A percentile compares a stretch with the other conserved stretches of the same genome.
Conservation (phyloP, 2,113 vertebrate genomes). For the Phasianus colchicus region DNA sequence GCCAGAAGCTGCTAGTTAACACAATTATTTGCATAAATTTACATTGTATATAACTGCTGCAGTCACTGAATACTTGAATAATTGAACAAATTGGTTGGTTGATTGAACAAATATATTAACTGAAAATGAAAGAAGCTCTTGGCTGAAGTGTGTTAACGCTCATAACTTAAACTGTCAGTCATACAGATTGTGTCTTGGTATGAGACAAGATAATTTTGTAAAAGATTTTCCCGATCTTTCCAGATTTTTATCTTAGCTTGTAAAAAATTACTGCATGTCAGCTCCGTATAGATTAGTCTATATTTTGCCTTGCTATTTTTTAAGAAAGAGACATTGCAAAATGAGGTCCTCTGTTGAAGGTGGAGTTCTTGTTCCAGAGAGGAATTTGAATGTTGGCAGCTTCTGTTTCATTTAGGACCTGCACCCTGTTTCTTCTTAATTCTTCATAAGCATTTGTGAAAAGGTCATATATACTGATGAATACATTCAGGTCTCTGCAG, state of each 20-base stretch:
- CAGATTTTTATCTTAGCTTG: not conserved
- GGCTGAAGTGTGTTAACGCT: not conserved
- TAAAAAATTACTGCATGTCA: not conserved
- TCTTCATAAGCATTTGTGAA: slow-evolving; percentile 3
- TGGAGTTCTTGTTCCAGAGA: not conserved
- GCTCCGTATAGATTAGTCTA: not conserved
- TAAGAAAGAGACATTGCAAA: not conserved
- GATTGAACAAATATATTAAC: not conserved
- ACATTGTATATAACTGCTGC: not conserved
- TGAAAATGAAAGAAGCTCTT: not conserved
- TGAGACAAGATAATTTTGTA: not conserved
- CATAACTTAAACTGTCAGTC: not conserved
- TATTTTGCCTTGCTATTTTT: not conserved
- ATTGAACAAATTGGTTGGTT: not conserved
- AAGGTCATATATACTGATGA: not conserved
- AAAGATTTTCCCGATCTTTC: not conserved
- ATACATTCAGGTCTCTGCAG: not conserved
- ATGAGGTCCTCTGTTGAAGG: not conserved
- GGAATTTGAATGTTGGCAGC: not conserved
- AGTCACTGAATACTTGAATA: not conserved
- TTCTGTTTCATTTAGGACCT: slow-evolving; percentile 16
- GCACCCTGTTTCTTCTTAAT: not conserved
- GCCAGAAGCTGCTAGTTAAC: not conserved
- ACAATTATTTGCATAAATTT: not conserved
- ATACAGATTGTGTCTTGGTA: not conserved